Percentiles rank a stretch among this genome's conserved stretches.
These are phyloP conservation scores for Tenthredo mesomela DNA, from an alignment of 2,888 invertebrate genomes.

Conservation along the genomic window DNA sequence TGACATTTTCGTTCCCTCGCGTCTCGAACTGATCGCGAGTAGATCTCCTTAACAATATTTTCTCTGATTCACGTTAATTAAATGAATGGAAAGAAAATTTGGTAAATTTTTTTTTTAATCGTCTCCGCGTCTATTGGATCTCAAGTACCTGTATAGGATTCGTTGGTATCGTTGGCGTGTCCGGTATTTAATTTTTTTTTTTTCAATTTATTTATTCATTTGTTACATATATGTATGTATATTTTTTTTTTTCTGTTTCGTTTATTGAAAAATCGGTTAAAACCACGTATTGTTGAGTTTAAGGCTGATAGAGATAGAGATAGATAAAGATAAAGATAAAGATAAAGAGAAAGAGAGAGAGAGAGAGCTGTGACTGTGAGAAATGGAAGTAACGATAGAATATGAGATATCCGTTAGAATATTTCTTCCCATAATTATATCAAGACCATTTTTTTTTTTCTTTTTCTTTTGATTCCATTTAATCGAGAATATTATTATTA, in stretches of 20 bases:
- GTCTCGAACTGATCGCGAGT: background rate
- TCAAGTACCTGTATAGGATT: background rate
- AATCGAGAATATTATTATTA: slow-evolving; percentile 57
- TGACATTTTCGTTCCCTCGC: slow-evolving; percentile 30
- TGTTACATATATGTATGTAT: background rate
- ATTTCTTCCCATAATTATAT: background rate
- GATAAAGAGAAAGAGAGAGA: background rate
- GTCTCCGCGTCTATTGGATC: background rate
- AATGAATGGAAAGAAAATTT: background rate
- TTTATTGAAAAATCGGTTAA: background rate
- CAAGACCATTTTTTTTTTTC: background rate
- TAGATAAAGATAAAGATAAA: background rate
- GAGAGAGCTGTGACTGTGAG: background rate
- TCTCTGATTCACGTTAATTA: background rate
- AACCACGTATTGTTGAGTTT: background rate
- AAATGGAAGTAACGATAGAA: background rate
- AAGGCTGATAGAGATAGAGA: background rate
- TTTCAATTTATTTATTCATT: background rate
- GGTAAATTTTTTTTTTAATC: background rate
- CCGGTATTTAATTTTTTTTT: background rate
- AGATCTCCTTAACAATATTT: background rate
- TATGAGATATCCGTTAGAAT: background rate
- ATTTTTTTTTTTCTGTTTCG: background rate
- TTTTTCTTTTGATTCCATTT: background rate
- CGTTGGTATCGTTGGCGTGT: slow-evolving; percentile 13